Evolutionary conservation across 2,888 invertebrate genomes (phyloP), one percentile per base, ranked within the genome.

Genomic region (Lissonota sp.): DNA sequence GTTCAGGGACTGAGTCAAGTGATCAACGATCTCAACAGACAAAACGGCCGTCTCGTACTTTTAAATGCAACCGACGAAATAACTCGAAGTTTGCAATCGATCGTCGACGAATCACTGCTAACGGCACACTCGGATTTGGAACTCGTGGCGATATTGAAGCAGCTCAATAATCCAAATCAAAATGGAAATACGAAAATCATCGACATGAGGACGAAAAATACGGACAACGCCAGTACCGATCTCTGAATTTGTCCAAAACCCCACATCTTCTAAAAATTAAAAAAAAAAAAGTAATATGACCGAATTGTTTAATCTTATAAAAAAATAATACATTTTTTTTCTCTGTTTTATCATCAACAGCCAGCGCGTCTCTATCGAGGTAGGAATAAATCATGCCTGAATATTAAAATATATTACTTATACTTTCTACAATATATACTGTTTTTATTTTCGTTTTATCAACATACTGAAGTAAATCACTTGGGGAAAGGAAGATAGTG

Each of bases 1-100:
- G 84, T 67, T 46, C 82, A 91, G 91, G 88, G 88, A 7, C 82
- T 91, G 58, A 85, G 84, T 39, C 82, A 84, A 44, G 84, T 87
- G 6, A 74, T 89, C 26, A 82, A 73, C 51, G 91, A 90, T 60
- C 86, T 91, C 26, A 87, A 83, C 40, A 83, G 84, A n/a, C 83
- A 75, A n/a, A 80, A 85, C 40, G 85, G 84, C 46, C 82, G 77
- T 16, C 80, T 89, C 16, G 83, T 91, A 60, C 83, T 91, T 69
- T 76, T 90, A 69, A 87, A 87, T 60, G 84, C 88, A 4, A 71
- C 79, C 12, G 74, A 84, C 6, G 84, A 84, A n/a, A 66, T 90
- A 39, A 79, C 87, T 55, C 81, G 12, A 1, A 88, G 85, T n/a
- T 78, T 90, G n/a, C 87, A 89, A 64, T 85, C 84, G 7, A 71